Evolutionary conservation across 2,113 vertebrate species (phyloP).

Genomic region (Gnathonemus longibarbis): DNA sequence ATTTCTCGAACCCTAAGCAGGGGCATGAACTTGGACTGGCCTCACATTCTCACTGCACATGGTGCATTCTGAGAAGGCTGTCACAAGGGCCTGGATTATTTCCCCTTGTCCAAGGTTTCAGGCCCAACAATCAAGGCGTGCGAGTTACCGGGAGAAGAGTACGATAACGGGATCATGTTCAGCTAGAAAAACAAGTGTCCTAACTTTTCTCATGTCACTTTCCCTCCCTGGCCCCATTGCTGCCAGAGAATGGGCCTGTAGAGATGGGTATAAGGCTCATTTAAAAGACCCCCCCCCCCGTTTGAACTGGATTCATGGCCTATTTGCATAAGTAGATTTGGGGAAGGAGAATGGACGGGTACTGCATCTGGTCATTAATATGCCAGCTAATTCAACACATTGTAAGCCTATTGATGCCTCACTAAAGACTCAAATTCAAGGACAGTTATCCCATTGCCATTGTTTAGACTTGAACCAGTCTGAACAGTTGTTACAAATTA

Average conservation of each 20-base stretch:
- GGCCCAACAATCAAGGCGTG: slow-evolving; percentile 70
- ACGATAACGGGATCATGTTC: slow-evolving; percentile 84
- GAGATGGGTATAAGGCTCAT: slow-evolving; percentile 65
- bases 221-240: slow-evolving; percentile 63
- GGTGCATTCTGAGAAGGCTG: slow-evolving; percentile 63
- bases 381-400: slow-evolving; percentile 83
- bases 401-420: slow-evolving; percentile 78
- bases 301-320: slow-evolving; percentile 84
- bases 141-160: slow-evolving; percentile 74
- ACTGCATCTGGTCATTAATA: slow-evolving; percentile 78
- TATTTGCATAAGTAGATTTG: slow-evolving; percentile 94
- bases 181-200: slow-evolving; percentile 81
- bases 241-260: slow-evolving; percentile 59
- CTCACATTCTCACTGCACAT: slow-evolving; percentile 58
- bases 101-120: slow-evolving; percentile 72
- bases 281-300: slow-evolving; percentile 62
- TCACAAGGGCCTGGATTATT: slow-evolving; percentile 72
- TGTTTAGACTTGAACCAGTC: slow-evolving; percentile 68
- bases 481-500: slow-evolving; percentile 82
- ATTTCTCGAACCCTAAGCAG: slow-evolving; percentile 63
- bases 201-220: slow-evolving; percentile 85
- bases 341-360: slow-evolving; percentile 65
- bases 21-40: slow-evolving; percentile 55
- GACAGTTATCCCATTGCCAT: slow-evolving; percentile 75
- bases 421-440: slow-evolving; percentile 84